Evolutionary conservation across 2,888 invertebrate species (phyloP), one percentile per base, ranked within the genome.

Genomic region (Rotaria socialis): DNA sequence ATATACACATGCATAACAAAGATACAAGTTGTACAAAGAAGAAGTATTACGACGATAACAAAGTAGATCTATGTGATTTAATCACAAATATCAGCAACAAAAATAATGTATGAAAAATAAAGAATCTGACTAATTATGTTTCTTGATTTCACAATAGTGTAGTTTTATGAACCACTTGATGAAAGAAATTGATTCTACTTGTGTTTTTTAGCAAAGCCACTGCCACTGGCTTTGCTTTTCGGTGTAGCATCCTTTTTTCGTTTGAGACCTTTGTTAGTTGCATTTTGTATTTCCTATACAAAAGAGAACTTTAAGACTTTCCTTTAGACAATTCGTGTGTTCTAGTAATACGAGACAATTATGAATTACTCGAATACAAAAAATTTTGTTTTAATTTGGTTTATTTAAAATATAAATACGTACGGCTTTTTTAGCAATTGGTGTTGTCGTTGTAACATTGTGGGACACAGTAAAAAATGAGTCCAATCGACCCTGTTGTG

Each of bases 401-500:
- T n/a, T 10, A 10, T 58, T 60, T 8, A 7, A 60, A 27, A 27
- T 11, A 60, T 19, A 16, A 35, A 67, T 16, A 67, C 67, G 4
- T 35, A 67, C 67, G 6, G 35, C 27, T 67, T 67, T 67, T 67
- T 67, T 67, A 41, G 67, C 7, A 67, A 6, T 67, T 55, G 55
- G 52, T 55, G 86, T 84, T 27, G 60, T 87, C 35, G 88, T 89
- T 22, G 89, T 90, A 3, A 92, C 90, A 67, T 92, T 90, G 47
- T 80, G 80, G 3, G 47, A 47, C 88, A 96, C 94, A 91, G 94
- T 96, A 90, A 99, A 99, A 92, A 99, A 99, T n/a, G 94, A 94
- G 90, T 99, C 99, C 6, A 99, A 93, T 87, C 99, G 93, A 4
- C 96, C 97, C 91, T 98, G 97, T 0, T 96, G 96, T 86, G 95